Base-by-base conservation (phyloP, 2,797 vertebrate species). In the Aythya fuligula region DNA sequence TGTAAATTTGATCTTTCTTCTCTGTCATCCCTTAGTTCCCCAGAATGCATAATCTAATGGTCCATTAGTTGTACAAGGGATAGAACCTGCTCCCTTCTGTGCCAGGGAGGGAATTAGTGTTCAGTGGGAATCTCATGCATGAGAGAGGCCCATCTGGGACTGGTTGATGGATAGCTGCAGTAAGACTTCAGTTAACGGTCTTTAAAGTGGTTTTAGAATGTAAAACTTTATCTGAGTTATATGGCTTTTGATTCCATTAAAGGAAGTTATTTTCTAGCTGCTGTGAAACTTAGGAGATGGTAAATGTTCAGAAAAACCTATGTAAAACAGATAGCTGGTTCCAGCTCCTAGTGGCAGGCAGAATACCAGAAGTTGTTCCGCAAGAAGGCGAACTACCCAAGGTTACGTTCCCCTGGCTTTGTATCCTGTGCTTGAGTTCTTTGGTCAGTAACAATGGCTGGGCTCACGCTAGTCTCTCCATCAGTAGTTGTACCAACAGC, bases 161-260 rank as follows among this genome's bases (percentile, higher is more conserved):
- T 65, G 75, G n/a, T 61, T 89, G 84, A 73, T 70, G 87, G 65
- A 79, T 49, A 41, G 69, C 75, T 93, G 60, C 30, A 71, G 28
- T 73, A 49, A 87, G 75, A 65, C 80, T 93, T 77, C 69, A 77
- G 81, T 65, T 77, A 39, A 36, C 45, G 28, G 72, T 71, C 47
- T 85, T 95, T 57, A 38, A 73, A 87, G 90, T 56, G 71, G 13
- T 93, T 95, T 73, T 47, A 88, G 73, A 93, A 71, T 53, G 39
- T 57, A 87, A 87, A 90, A 77, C 21, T 51, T 85, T 65, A 67
- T 64, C 84, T 85, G 57, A 57, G 64, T 93, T 95, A 76, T 64
- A 60, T 36, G n/a, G 78, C 53, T 85, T 88, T 93, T 89, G 72
- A 39, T 79, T 94, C 67, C 47, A 53, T 76, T 87, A 61, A 77